Base-by-base conservation (phyloP, 1,140 invertebrate species). In the Tribolium castaneum region DNA sequence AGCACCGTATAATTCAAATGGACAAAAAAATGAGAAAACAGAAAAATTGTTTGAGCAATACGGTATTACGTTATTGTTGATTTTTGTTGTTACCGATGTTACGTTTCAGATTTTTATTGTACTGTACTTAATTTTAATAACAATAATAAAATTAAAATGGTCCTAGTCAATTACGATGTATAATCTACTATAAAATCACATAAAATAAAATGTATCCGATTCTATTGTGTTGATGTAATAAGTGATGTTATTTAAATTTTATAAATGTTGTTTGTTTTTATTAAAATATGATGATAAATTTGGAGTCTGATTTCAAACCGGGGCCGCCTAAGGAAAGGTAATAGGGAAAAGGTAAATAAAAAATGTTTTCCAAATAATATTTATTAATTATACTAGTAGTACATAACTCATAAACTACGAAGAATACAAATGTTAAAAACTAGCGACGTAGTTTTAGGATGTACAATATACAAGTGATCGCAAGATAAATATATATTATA, bases 311-410 rank as follows among this genome's bases (percentile, higher is more conserved):
- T 35, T 66, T 35, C 6, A 39, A 39, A 39, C 2, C 39, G 9
- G n/a, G 9, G 39, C 5, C 25, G 3, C 25, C 16, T 19, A 30
- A n/a, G n/a, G n/a, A n/a, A n/a, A n/a, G 6, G 1, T 19, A 19
- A 19, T 19, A 19, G 2, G 16, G 16, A 30, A 30, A 30, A 4
- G 6, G 3, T 30, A 30, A 30, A 3, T 30, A 6, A 30, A 30
- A 3, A 30, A 30, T 30, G 25, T 59, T 59, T 66, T 82, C 75
- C 80, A 81, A 82, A 82, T 82, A 82, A 82, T 82, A 73, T 81
- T 81, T 82, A 82, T 82, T 82, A 76, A 80, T 81, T 81, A 82
- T 77, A 77, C 80, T 82, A 79, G 78, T 62, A 81, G 70, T 81
- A 80, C 79, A 82, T 81, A 82, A 82, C 77, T 81, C 78, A 82